Evolutionary conservation across 2,113 vertebrate genomes (phyloP).

Genomic region (Festucalex cinctus): DNA sequence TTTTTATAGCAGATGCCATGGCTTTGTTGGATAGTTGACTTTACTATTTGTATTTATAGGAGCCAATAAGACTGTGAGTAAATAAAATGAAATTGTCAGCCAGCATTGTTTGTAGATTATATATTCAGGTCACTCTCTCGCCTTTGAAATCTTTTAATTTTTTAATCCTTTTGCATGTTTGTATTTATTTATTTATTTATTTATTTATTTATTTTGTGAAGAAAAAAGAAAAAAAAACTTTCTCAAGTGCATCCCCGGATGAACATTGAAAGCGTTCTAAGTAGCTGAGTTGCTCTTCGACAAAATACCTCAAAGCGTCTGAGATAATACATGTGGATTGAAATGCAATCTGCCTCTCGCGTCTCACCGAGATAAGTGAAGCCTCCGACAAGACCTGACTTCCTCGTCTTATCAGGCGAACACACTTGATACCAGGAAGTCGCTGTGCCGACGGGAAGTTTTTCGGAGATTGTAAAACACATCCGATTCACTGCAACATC

Average conservation of each 20-base stretch:
- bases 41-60: slow-evolving; percentile 71
- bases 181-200: too few relatives aligned
- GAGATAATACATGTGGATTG: slow-evolving; percentile 81
- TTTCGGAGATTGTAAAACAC: slow-evolving; percentile 73
- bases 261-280: slow-evolving; percentile 77
- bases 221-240: slow-evolving; percentile 54
- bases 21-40: slow-evolving; percentile 66
- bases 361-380: slow-evolving; percentile 75
- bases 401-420: slow-evolving; percentile 74
- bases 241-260: slow-evolving; percentile 72
- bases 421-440: slow-evolving; percentile 73
- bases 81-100: slow-evolving; percentile 67
- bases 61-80: slow-evolving; percentile 69
- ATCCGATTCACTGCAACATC: slow-evolving; percentile 73
- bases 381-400: slow-evolving; percentile 77
- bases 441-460: slow-evolving; percentile 70
- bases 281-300: slow-evolving; percentile 73
- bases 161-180: slow-evolving; percentile 76
- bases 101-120: slow-evolving; percentile 78
- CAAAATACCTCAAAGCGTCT: slow-evolving; percentile 76
- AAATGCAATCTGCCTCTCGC: slow-evolving; percentile 77
- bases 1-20: slow-evolving; percentile 49
- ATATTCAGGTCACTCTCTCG: slow-evolving; percentile 75
- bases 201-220: too few relatives aligned
- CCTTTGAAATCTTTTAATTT: slow-evolving; percentile 71